These are phyloP conservation scores for Erpornis zantholeuca DNA, from an alignment of 2,113 vertebrate genomes.

Conservation along the genomic window DNA sequence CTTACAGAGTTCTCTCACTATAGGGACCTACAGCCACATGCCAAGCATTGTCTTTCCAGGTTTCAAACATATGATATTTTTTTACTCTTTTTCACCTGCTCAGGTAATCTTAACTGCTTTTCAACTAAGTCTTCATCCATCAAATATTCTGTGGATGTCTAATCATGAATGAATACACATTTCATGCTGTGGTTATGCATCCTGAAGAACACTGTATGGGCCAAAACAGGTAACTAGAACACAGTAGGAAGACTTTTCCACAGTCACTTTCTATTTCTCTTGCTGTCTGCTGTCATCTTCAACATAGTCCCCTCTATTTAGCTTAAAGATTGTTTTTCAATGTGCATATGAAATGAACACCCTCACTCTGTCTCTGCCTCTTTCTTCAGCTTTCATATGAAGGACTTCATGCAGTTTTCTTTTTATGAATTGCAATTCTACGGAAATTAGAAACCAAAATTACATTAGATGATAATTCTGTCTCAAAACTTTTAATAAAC, in stretches of 20 bases:
- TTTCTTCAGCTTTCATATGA: neutral
- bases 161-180: neutral
- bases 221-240: neutral
- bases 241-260: neutral
- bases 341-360: neutral
- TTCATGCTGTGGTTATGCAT: neutral
- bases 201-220: neutral
- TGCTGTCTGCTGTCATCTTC: neutral
- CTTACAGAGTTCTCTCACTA: neutral
- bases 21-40: neutral
- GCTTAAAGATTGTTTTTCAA: neutral
- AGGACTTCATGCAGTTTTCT: neutral
- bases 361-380: neutral
- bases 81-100: neutral
- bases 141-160: neutral
- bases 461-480: slow-evolving; percentile 35
- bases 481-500: slow-evolving; percentile 42
- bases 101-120: neutral
- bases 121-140: neutral
- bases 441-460: slow-evolving; percentile 46
- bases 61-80: neutral
- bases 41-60: neutral
- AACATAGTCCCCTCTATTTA: neutral
- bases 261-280: neutral
- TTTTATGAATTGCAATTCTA: neutral